These are phyloP conservation scores for Seriola dumerili DNA, from an alignment of 2,113 vertebrate species.

Conservation along the genomic window DNA sequence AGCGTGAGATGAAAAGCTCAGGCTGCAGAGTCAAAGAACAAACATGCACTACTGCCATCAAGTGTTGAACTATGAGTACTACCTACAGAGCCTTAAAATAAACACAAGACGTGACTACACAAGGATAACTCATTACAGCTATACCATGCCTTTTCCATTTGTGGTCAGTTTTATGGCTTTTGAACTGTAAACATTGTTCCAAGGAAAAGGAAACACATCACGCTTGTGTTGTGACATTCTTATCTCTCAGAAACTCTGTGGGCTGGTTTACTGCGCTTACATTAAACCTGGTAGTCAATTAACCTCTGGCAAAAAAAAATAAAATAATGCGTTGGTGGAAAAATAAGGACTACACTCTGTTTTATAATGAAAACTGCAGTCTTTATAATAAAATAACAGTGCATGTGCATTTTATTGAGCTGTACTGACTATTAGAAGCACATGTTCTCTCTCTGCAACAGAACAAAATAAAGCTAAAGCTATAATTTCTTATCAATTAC, in stretches of 20 bases:
- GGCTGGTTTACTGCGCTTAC: slow-evolving; percentile 36
- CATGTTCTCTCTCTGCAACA: slow-evolving; percentile 23
- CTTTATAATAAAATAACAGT: slow-evolving; percentile 40
- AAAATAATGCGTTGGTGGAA: slow-evolving; percentile 1
- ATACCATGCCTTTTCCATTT: slow-evolving; percentile 71
- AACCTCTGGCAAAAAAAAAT: slow-evolving; percentile 6
- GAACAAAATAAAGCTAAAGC: slow-evolving; percentile 9
- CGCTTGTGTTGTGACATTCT: slow-evolving; percentile 66
- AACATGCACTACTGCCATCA: slow-evolving; percentile 80
- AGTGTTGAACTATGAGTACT: slow-evolving; percentile 61
- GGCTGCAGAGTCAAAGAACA: slow-evolving; percentile 3
- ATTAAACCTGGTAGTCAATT: slow-evolving; percentile 31
- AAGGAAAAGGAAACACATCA: slow-evolving; percentile 67
- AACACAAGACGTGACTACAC: slow-evolving; percentile 62
- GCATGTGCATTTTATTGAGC: slow-evolving; percentile 27
- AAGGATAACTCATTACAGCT: slow-evolving; percentile 75
- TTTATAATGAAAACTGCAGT: slow-evolving; percentile 45
- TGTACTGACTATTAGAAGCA: slow-evolving; percentile 35
- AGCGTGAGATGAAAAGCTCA: slow-evolving; percentile 4
- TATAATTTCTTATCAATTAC: slow-evolving; percentile 28
- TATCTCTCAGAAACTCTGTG: slow-evolving; percentile 40
- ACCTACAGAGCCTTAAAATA: slow-evolving; percentile 26
- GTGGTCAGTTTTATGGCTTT: slow-evolving; percentile 76
- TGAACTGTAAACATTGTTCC: slow-evolving; percentile 76
- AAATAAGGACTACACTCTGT: slow-evolving; percentile 13